Percentiles rank a stretch among this genome's conserved stretches.
These are phyloP conservation scores for Ranitomeya variabilis DNA, from an alignment of 2,113 vertebrate species.

Conservation along the genomic window DNA sequence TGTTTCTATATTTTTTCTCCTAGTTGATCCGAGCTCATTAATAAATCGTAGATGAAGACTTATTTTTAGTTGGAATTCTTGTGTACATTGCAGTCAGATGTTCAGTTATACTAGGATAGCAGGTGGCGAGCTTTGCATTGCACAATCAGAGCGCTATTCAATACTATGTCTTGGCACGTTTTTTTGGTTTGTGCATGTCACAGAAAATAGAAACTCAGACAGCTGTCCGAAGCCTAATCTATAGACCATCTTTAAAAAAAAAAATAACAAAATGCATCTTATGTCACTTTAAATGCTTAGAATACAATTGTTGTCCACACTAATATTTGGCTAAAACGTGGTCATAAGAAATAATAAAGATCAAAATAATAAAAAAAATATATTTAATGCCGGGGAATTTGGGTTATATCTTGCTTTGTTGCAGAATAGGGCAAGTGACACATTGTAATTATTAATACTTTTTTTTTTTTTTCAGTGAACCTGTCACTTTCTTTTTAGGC, in stretches of 20 bases:
- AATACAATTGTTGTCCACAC: not conserved
- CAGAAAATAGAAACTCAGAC: not conserved
- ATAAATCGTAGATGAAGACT: constrained; percentile 37
- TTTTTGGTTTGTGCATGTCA: constrained; percentile 25
- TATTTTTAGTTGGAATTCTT: constrained; percentile 46
- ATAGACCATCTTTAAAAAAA: not conserved
- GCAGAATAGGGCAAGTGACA: not conserved
- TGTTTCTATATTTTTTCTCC: not conserved
- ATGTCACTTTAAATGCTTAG: not conserved
- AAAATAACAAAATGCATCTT: not conserved
- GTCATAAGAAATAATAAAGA: not conserved
- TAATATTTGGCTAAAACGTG: not conserved
- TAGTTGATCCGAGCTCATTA: constrained; percentile 38
- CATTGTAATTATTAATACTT: not conserved
- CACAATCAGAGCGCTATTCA: constrained; percentile 44
- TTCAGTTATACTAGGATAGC: constrained; percentile 47
- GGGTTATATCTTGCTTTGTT: not conserved
- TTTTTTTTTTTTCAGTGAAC: not conserved
- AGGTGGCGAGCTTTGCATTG: constrained; percentile 49
- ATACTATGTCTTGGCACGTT: constrained; percentile 35
- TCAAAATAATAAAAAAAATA: too few relatives aligned
- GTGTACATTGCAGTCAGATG: constrained; percentile 47
- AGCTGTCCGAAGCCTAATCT: constrained; percentile 8
- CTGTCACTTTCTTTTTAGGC: too few relatives aligned
- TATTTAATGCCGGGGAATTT: not conserved